A percentile compares a stretch with the other conserved stretches of the same genome.
Conservation (phyloP, 2,888 invertebrate genomes). For the Aleiodes testaceus region DNA sequence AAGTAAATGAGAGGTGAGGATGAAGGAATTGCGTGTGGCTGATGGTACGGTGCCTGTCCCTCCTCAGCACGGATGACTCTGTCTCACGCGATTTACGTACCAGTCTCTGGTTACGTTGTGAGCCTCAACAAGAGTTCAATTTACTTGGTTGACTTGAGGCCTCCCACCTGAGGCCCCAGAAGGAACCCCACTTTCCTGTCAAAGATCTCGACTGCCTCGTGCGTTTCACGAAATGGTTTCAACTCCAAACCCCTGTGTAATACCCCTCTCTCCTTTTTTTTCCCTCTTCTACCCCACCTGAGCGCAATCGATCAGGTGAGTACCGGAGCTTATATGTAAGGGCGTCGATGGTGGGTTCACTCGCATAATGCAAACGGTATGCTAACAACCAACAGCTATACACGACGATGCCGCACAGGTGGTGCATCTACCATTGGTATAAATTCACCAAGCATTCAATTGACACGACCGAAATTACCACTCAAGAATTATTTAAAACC, state of each 20-base stretch:
- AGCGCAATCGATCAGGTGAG: slow-evolving; percentile 48
- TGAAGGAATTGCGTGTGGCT: slow-evolving; percentile 50
- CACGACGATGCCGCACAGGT: slow-evolving; percentile 54
- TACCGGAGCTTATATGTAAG: slow-evolving; percentile 52
- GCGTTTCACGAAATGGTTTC: slow-evolving; percentile 36
- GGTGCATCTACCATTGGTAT: slow-evolving; percentile 52
- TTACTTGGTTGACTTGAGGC: slow-evolving; percentile 53
- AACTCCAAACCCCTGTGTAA: slow-evolving; percentile 1
- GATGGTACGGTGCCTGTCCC: slow-evolving; percentile 66
- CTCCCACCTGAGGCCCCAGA: slow-evolving; percentile 37
- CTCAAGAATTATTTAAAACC: slow-evolving; percentile 52
- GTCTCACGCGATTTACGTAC: slow-evolving; percentile 65
- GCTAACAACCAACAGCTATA: slow-evolving; percentile 58
- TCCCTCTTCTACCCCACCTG: slow-evolving; percentile 41
- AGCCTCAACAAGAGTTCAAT: slow-evolving; percentile 57
- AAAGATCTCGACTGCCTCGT: slow-evolving; percentile 37
- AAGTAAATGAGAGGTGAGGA: too few species aligned
- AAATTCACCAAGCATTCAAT: slow-evolving; percentile 44
- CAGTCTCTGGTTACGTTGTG: slow-evolving; percentile 62
- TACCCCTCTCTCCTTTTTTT: slow-evolving; percentile 24
- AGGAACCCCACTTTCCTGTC: slow-evolving; percentile 23
- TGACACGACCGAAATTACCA: slow-evolving; percentile 53
- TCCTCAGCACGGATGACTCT: slow-evolving; percentile 58
- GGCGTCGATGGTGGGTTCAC: slow-evolving; percentile 44
- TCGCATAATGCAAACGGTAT: slow-evolving; percentile 58